Percentiles rank a stretch among this genome's conserved stretches.
Conservation (phyloP, 1,140 invertebrate genomes). For the Neodiprion virginianus region DNA sequence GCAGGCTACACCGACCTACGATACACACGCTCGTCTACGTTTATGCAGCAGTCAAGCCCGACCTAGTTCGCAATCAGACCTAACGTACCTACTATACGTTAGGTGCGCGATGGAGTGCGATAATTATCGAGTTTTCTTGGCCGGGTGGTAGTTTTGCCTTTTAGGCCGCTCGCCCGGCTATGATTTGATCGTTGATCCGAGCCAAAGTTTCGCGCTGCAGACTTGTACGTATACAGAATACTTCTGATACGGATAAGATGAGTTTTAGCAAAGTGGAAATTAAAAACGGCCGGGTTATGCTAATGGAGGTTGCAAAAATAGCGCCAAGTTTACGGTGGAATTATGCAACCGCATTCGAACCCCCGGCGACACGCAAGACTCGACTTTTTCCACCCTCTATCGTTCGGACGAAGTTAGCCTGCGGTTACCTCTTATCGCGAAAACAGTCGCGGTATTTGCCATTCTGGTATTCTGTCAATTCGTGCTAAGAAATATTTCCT, state of each 20-base stretch:
- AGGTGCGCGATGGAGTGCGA: background rate
- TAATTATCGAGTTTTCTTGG: no score
- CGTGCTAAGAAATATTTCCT: background rate
- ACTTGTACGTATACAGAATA: no score
- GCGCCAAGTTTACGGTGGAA: constrained; percentile 1
- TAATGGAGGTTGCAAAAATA: background rate
- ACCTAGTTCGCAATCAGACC: background rate
- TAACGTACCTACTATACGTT: background rate
- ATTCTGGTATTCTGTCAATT: background rate
- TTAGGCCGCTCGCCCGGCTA: no score
- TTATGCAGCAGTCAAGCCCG: background rate
- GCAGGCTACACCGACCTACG: background rate
- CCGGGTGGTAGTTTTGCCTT: no score
- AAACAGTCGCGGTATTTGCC: constrained; percentile 1
- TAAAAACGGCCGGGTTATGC: background rate
- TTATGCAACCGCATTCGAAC: background rate
- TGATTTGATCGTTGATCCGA: no score
- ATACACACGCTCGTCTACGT: background rate
- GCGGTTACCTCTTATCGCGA: background rate
- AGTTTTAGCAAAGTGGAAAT: background rate
- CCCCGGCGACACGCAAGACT: background rate
- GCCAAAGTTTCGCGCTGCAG: no score
- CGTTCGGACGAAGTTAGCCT: background rate
- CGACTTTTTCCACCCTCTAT: background rate
- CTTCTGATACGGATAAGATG: no score